Percentiles rank a stretch among this genome's conserved stretches.
phyloP scores from a whole-genome alignment of 2,888 invertebrate genomes.

The Ectemnius cavifrons region DNA sequence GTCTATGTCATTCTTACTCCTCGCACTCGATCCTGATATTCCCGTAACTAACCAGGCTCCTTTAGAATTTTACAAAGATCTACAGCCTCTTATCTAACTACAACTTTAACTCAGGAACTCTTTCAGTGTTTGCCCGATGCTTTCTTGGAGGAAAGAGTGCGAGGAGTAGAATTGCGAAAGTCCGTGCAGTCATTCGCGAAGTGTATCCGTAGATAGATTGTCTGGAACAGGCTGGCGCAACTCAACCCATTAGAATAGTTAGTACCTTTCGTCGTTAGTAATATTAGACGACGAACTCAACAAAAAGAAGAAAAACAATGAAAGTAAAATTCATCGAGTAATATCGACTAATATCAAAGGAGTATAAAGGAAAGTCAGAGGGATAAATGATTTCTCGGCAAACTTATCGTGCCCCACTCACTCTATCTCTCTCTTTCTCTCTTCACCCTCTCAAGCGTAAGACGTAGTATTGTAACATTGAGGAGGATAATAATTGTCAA shows the following conservation, averaged over 20 bases:
- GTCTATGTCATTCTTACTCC: slow-evolving; percentile 32
- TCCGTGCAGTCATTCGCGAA: slow-evolving; percentile 26
- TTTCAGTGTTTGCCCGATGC: too few species aligned
- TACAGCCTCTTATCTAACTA: too few species aligned
- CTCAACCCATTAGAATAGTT: slow-evolving; percentile 39
- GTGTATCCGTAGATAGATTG: slow-evolving; percentile 47
- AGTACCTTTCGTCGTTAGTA: slow-evolving; percentile 45
- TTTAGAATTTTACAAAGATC: neutral
- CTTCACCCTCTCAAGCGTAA: slow-evolving; percentile 15
- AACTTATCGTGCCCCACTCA: slow-evolving; percentile 35
- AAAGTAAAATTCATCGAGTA: slow-evolving; percentile 31
- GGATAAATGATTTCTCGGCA: slow-evolving; percentile 24
- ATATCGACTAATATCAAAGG: slow-evolving; percentile 6
- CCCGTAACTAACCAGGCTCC: neutral
- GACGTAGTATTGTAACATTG: slow-evolving; percentile 40
- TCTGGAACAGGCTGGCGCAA: slow-evolving; percentile 54
- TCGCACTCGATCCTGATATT: neutral
- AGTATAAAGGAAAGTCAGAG: neutral
- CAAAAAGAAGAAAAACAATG: slow-evolving; percentile 20
- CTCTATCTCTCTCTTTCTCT: too few species aligned
- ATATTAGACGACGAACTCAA: slow-evolving; percentile 39
- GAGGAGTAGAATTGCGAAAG: slow-evolving; percentile 34
- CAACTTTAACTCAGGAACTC: too few species aligned
- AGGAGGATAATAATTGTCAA: slow-evolving; percentile 66
- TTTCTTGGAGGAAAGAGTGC: slow-evolving; percentile 26